Evolutionary conservation across 2,888 invertebrate genomes (phyloP), one percentile per base, ranked within the genome.

Genomic region (Heteropelma amictum): DNA sequence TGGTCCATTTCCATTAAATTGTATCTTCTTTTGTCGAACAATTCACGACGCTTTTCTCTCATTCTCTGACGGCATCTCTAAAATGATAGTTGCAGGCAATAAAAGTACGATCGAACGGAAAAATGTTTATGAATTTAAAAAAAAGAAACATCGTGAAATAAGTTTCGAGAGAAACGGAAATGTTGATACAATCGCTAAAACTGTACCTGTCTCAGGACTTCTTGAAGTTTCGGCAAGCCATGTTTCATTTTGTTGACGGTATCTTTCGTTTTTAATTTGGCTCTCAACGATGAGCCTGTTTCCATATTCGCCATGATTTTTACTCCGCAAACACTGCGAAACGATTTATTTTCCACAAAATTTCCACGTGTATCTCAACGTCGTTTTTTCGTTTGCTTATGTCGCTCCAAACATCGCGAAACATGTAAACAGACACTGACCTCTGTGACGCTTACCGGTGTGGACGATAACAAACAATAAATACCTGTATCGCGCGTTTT

Each of bases 191-290:
- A 12, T 49, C 26, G 6, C n/a, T n/a, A n/a, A n/a, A n/a, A n/a
- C n/a, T n/a, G n/a, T n/a, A 78, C 90, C 88, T 90, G 84, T 82
- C 90, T 81, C 7, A 90, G 76, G 33, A 88, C 80, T 71, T 89
- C 88, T 68, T 86, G 87, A 28, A 90, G 79, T 75, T 87, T 88
- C 0, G 89, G 89, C 1, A 89, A 89, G 7, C 87, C 88, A 38
- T 86, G 79, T 78, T 81, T 87, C 0, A 86, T 79, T 78, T 83
- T 86, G 7, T 83, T 77, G 1, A 67, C 82, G 2, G 78, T 77
- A 33, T 87, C 83, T 67, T 80, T 83, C 6, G 70, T 82, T 75
- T 72, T 85, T 7, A 84, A 72, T 82, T 83, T 87, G 12, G 77
- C 28, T 2, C 49, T 61, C 26, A 78, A 60, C n/a, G 78, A 77